Conservation (phyloP, 2,888 invertebrate genomes). For the Erannis defoliaria region DNA sequence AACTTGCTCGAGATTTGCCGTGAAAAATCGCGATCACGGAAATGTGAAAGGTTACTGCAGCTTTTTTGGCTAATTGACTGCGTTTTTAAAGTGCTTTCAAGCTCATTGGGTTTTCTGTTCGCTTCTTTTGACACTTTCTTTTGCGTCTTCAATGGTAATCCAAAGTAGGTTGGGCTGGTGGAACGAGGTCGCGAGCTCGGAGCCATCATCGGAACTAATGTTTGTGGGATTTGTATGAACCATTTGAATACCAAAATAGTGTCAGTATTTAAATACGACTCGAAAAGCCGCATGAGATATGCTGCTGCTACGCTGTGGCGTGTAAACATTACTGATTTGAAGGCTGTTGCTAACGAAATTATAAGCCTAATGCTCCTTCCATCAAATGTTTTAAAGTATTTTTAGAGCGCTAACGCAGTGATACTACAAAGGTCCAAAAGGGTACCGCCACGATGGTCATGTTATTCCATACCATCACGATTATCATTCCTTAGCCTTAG, state of each 20-base stretch:
- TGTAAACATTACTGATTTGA: no score
- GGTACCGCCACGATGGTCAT: no score
- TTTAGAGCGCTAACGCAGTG: no score
- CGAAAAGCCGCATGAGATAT: no score
- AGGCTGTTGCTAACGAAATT: no score
- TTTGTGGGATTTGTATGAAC: conserved; percentile 16
- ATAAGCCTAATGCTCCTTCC: no score
- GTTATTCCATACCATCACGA: no score
- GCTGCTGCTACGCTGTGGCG: no score
- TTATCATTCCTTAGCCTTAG: no score
- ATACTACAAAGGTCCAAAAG: no score
- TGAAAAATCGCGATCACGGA: conserved; percentile 71
- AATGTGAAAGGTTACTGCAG: conserved; percentile 64
- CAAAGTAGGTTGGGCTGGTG: conserved; percentile 21
- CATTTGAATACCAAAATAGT: not conserved
- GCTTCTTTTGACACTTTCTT: conserved; percentile 20
- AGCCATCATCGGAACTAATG: conserved; percentile 21
- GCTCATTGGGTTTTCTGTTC: conserved; percentile 13
- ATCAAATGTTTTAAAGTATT: no score
- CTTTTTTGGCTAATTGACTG: conserved; percentile 42
- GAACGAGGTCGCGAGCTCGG: conserved; percentile 15
- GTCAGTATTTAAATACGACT: not conserved
- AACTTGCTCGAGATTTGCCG: conserved; percentile 71
- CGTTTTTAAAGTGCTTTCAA: conserved; percentile 18
- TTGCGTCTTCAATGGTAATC: conserved; percentile 14